Conservation (phyloP, 1,140 invertebrate genomes). For the Cyclina sinensis region DNA sequence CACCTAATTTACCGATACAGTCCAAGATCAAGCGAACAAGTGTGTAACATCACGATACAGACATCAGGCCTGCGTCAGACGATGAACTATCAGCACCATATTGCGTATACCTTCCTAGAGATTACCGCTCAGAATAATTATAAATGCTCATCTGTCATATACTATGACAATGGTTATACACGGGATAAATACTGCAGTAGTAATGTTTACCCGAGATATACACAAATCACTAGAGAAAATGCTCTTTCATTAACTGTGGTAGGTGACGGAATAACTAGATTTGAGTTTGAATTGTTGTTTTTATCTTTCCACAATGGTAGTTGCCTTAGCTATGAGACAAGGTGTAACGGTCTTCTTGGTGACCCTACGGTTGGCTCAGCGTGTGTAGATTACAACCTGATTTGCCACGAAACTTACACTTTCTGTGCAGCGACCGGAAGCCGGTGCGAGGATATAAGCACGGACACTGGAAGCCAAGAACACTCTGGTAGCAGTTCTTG, state of each 20-base stretch:
- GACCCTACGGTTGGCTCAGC: background rate
- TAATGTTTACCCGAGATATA: background rate
- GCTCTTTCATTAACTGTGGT: background rate
- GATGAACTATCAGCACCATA: background rate
- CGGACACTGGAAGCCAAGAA: background rate
- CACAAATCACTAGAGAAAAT: background rate
- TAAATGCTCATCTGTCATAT: background rate
- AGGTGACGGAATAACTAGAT: background rate
- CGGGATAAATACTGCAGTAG: background rate
- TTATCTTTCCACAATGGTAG: background rate
- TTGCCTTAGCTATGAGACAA: background rate
- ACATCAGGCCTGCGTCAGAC: background rate
- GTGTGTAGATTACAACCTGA: conserved; percentile 1
- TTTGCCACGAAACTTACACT: background rate
- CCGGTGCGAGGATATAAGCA: background rate
- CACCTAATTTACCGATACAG: background rate
- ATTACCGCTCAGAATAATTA: background rate
- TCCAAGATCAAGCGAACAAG: background rate
- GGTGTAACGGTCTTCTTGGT: background rate
- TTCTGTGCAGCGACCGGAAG: background rate
- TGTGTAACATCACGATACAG: background rate
- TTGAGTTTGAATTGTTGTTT: background rate
- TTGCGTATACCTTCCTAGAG: background rate
- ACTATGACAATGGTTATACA: background rate
- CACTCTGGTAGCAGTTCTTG: background rate